Evolutionary conservation across 2,888 invertebrate genomes (phyloP), one percentile per base, ranked within the genome.

Genomic region (Lycocerus yunnanus): DNA sequence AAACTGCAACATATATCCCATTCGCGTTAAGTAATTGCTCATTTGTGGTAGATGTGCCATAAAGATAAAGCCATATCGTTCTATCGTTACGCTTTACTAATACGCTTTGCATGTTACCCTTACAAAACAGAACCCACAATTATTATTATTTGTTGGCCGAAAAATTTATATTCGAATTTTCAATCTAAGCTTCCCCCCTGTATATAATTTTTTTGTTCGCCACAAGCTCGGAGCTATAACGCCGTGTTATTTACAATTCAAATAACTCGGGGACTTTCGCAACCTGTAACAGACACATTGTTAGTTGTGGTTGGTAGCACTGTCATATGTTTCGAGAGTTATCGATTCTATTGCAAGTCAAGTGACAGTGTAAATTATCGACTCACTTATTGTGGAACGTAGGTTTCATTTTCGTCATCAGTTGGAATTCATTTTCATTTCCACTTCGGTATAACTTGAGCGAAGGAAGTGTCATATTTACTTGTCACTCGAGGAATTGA

Each of bases 1-100:
- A 68, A 27, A 60, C 69, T 73, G 69, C 68, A 69, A 65, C 69
- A 68, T 76, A 79, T 79, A 80, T 80, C 81, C 82, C 80, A 80
- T 82, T 80, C 78, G 78, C 78, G 78, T 78, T 81, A 83, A 83
- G 83, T 83, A 83, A 83, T 83, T 83, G 83, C 82, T 82, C 83
- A 83, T 83, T 83, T 83, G 83, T 72, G 82, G 82, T 79, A 74
- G 83, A 83, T 83, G 74, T 69, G 79, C 81, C 77, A 80, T 83
- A 81, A 83, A 80, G 80, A 81, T 81, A 81, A 77, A 72, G 58
- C 71, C 68, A 58, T 73, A 73, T 73, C 66, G 69, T 18, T 58
- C 60, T 16, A 27, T 58, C 66, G 27, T 63, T 65, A 21, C 66
- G 67, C 66, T 66, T 59, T 24, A 66, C 27, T 59, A 66, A 15